A percentile compares a stretch with the other conserved stretches of the same genome.
Evolutionary conservation across 2,888 invertebrate species (phyloP).

Genomic region (Nasonia oneida): DNA sequence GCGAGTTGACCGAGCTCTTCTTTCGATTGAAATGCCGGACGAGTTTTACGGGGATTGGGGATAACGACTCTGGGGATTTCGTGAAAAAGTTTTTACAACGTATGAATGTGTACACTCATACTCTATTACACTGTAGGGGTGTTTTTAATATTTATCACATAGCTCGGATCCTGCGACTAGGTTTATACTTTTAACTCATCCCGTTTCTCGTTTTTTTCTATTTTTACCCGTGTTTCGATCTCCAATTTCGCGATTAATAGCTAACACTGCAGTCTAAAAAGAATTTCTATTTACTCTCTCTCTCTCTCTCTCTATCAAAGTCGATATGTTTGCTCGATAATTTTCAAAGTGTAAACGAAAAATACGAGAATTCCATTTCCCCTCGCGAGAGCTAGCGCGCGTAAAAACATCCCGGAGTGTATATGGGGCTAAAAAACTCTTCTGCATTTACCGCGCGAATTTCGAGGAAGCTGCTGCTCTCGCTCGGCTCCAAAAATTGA

Average conservation of each 20-base stretch:
- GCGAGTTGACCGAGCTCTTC: neutral
- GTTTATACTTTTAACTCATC: too few relatives aligned
- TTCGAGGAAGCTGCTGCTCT: neutral
- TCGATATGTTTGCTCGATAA: neutral
- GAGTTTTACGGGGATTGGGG: too few relatives aligned
- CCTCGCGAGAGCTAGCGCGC: neutral
- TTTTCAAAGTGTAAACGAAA: neutral
- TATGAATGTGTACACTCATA: neutral
- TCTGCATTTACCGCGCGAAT: neutral
- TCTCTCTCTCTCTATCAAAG: neutral
- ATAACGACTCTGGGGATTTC: too few relatives aligned
- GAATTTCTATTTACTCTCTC: neutral
- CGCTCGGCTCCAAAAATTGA: conserved; percentile 29
- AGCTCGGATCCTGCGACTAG: too few relatives aligned
- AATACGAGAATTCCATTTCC: neutral
- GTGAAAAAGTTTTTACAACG: neutral
- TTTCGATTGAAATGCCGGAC: neutral
- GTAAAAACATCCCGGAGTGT: neutral
- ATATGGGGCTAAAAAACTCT: neutral
- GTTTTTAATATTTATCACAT: too few relatives aligned
- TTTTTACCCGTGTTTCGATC: neutral
- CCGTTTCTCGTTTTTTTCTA: too few relatives aligned
- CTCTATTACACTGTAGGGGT: neutral
- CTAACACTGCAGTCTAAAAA: neutral
- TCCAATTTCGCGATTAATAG: neutral